Evolutionary conservation across 2,797 vertebrate species (phyloP).

Genomic region (Cheirogaleus major): DNA sequence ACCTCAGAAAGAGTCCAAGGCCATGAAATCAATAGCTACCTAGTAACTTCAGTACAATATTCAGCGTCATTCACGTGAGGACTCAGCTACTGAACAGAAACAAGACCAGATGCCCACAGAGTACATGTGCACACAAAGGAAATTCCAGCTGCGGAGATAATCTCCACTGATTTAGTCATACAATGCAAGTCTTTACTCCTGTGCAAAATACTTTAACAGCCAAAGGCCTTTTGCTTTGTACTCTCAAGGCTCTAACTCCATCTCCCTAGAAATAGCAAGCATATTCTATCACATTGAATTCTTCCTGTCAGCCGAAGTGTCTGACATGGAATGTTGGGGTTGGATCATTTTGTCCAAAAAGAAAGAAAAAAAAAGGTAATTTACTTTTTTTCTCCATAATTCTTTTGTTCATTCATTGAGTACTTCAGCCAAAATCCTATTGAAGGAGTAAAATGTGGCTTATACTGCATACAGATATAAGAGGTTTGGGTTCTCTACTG

Average conservation of each 20-base stretch:
- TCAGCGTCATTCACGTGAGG: background rate
- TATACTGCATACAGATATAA: background rate
- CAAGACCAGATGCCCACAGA: background rate
- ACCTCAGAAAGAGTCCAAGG: conserved; percentile 40
- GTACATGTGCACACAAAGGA: background rate
- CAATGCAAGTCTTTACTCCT: conserved; percentile 41
- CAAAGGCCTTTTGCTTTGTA: conserved; percentile 37
- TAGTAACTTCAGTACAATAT: background rate
- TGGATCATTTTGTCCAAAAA: conserved; percentile 55
- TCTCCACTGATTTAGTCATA: conserved; percentile 38
- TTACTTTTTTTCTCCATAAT: conserved; percentile 46
- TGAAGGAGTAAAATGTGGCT: background rate
- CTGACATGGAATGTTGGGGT: conserved; percentile 17
- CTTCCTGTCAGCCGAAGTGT: conserved; percentile 35
- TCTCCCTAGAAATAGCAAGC: conserved; percentile 61
- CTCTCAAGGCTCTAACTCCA: background rate
- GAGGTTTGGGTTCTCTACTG: background rate
- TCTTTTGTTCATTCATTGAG: conserved; percentile 48
- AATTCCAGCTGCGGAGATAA: background rate
- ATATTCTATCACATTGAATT: background rate
- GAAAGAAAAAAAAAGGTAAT: conserved; percentile 32
- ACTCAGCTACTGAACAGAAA: background rate
- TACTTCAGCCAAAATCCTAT: background rate
- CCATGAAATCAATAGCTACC: background rate
- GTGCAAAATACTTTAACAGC: conserved; percentile 38